Conservation (phyloP, 2,797 vertebrate genomes). For the Cephalopachus bancanus region DNA sequence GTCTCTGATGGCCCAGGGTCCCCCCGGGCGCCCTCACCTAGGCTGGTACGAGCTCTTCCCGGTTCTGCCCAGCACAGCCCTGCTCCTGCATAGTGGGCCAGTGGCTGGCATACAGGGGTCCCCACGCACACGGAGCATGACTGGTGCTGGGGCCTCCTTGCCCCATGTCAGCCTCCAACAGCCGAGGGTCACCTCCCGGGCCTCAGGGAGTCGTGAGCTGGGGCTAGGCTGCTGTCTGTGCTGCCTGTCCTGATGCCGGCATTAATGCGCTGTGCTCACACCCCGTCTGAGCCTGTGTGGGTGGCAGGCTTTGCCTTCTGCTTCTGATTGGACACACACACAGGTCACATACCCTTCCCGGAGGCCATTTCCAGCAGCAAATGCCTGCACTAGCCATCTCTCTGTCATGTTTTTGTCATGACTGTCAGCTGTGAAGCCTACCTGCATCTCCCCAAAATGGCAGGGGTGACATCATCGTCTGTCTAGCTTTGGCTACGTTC, state of each 20-base stretch:
- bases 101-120: neutral
- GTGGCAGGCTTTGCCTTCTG: neutral
- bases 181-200: neutral
- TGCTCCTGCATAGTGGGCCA: neutral
- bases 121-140: fast-evolving
- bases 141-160: neutral
- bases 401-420: neutral
- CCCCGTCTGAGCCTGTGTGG: neutral
- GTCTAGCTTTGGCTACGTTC: neutral
- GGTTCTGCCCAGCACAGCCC: neutral
- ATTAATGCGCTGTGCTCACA: neutral
- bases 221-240: neutral
- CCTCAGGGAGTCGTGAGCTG: neutral
- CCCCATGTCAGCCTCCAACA: neutral
- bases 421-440: neutral
- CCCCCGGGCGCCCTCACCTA: neutral
- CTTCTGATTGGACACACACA: neutral
- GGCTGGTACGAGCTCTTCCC: neutral
- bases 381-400: neutral
- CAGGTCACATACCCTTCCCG: neutral
- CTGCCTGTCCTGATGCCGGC: neutral
- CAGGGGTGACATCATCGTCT: neutral
- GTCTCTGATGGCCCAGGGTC: neutral
- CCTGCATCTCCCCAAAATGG: neutral
- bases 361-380: conserved; percentile 3